Percentiles rank a stretch among this genome's conserved stretches.
Conservation (phyloP, 2,797 vertebrate species). For the Miichthys miiuy region DNA sequence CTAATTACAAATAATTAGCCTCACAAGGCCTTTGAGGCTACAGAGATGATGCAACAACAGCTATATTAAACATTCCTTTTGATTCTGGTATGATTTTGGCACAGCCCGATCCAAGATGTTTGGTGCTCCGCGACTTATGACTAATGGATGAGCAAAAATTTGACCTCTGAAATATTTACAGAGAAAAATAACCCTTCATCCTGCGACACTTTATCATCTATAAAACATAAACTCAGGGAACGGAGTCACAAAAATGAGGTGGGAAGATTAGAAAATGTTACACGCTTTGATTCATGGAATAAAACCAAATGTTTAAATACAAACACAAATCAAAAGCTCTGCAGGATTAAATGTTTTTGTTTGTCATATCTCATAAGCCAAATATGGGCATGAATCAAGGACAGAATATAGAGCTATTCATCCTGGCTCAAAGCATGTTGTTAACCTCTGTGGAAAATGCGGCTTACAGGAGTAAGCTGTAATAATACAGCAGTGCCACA, state of each 20-base stretch:
- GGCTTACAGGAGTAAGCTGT: slow-evolving; percentile 76
- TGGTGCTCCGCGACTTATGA: slow-evolving; percentile 51
- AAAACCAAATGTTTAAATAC: slow-evolving; percentile 33
- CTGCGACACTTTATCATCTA: slow-evolving; percentile 5
- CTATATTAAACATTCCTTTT: slow-evolving; percentile 79
- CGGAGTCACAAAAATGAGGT: background rate
- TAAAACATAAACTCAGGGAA: background rate
- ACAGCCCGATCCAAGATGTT: slow-evolving; percentile 39
- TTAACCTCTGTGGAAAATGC: slow-evolving; percentile 77
- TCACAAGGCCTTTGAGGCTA: slow-evolving; percentile 45
- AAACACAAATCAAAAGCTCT: slow-evolving; percentile 37
- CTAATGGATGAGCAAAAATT: slow-evolving; percentile 65
- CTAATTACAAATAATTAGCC: slow-evolving; percentile 80
- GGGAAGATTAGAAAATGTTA: background rate
- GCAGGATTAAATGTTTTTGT: slow-evolving; percentile 58
- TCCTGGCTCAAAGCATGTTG: slow-evolving; percentile 62
- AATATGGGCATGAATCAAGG: slow-evolving; percentile 54
- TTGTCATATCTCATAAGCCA: slow-evolving; percentile 38
- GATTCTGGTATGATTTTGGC: slow-evolving; percentile 64
- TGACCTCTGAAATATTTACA: slow-evolving; percentile 54
- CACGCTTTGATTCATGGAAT: background rate
- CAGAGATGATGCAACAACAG: slow-evolving; percentile 49
- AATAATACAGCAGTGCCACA: slow-evolving; percentile 70
- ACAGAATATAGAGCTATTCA: slow-evolving; percentile 60
- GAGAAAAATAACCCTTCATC: background rate